A percentile compares a stretch with the other conserved stretches of the same genome.
phyloP scores from a whole-genome alignment of 1,140 invertebrate species.

The Trichoplusia ni region DNA sequence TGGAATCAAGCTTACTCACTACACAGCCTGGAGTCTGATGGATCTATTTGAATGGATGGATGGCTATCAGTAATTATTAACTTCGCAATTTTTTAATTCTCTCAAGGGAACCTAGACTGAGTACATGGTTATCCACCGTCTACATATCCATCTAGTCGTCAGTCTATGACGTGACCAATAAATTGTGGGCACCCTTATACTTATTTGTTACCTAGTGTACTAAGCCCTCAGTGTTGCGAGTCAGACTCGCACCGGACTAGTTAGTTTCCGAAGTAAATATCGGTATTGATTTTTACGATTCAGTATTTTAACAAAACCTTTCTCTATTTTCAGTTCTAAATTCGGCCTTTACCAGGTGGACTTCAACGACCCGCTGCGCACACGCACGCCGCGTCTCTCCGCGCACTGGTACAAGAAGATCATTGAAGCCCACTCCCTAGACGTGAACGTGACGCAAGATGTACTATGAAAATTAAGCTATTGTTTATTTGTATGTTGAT shows the following conservation, averaged over 20 bases:
- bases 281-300: not conserved
- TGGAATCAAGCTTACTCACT: slow-evolving; percentile 35
- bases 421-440: slow-evolving; percentile 20
- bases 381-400: slow-evolving; percentile 85
- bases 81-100: too few relatives aligned
- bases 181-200: too few relatives aligned
- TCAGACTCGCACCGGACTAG: too few relatives aligned
- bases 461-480: too few relatives aligned
- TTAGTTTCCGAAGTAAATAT: not conserved
- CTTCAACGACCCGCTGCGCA: slow-evolving; percentile 83
- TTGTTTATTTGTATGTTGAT: too few relatives aligned
- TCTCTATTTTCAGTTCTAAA: slow-evolving; percentile 75
- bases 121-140: too few relatives aligned
- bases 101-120: not conserved
- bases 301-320: not conserved
- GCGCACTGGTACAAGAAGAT: slow-evolving; percentile 56
- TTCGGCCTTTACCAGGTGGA: slow-evolving; percentile 89
- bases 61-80: slow-evolving; percentile 66
- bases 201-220: too few relatives aligned
- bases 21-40: slow-evolving; percentile 41
- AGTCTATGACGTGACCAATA: too few relatives aligned
- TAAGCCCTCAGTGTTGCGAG: too few relatives aligned
- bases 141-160: too few relatives aligned
- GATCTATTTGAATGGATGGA: slow-evolving; percentile 54
- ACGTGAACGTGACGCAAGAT: not conserved